Base-by-base conservation (phyloP, 2,888 invertebrate species). In the Mythimna albipuncta region DNA sequence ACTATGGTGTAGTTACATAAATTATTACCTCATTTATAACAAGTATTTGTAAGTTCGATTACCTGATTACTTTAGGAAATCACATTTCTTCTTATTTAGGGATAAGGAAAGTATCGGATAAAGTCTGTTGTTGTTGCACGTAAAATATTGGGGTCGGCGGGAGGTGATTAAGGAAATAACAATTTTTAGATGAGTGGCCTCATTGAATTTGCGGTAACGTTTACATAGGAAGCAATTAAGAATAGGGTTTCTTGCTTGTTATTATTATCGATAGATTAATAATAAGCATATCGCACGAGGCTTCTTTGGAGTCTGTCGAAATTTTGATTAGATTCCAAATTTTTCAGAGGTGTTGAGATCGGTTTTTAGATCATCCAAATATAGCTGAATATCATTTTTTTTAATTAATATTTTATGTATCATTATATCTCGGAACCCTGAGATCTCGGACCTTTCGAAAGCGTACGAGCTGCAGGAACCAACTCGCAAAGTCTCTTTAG, bases 101-200 rank as follows among this genome's bases (percentile, higher is more conserved):
- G 2, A 63, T 32, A 26, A 57, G 57, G 64, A 50, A 65, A 58
- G 47, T 74, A 35, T 41, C 16, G 21, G 32, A 6, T 41, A 5
- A 19, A 65, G 13, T 26, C 52, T 11, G 41, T 54, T 55, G 52
- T 61, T 70, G 52, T 62, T 64, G 13, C 38, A 26, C 58, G 52
- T 67, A 69, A 62, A 62, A 64, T 80, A 68, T 75, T 64, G 19
- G 32, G 50, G 64, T 64, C 16, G 11, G 50, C 50, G 19, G 35
- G 35, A 26, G 32, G 44, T 66, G 32, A 61, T 65, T 69, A 69
- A 62, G 59, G 61, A 47, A 62, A 52, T 58, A 71, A 58, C 80
- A 71, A 44, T 38, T 38, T 44, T 58, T 10, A 16, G 44, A 38
- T 54, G 6, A 54, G 26, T 32, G 32, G 32, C 5, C 54, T 69